Evolutionary conservation across 1,140 invertebrate species (phyloP), one percentile per base, ranked within the genome.

Genomic region (Melanaphis sacchari): DNA sequence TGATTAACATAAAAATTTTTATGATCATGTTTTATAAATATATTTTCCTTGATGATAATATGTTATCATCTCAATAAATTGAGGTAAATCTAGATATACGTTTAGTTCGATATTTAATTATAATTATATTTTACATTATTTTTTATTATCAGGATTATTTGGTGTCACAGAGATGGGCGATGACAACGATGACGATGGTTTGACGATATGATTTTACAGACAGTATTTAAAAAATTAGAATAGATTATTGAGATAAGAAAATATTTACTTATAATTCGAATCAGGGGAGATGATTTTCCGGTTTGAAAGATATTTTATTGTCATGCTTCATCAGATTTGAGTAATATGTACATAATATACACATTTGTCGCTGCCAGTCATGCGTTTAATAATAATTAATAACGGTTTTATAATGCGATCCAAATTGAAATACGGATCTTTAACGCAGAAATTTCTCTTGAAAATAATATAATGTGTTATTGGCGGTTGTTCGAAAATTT

Each of bases 121-220:
- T 18, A n/a, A 76, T 76, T n/a, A 0, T n/a, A 18, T 76, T 36
- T 1, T 15, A n/a, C 15, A n/a, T n/a, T 76, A 76, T 21, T 76
- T 76, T 0, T n/a, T 76, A n/a, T 0, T 36, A 18, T 76, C 4
- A 15, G 59, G 11, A 18, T n/a, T n/a, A 76, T 76, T 76, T 15
- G n/a, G 9, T n/a, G 0, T 26, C 24, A 54, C 0, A 26, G 24
- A 1, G 24, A 2, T 18, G 15, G 1, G n/a, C 15, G 31, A n/a
- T 15, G 59, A 76, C n/a, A 15, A 76, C 5, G 22, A 52, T 22
- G 22, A 52, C 52, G 52, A 52, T 7, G 4, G 52, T 4, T n/a
- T 18, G 5, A n/a, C n/a, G 11, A 66, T 18, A n/a, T 18, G 15
- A 15, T n/a, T n/a, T 66, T n/a, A 76, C 4, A 76, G 31, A 2